Conservation (phyloP, 2,113 vertebrate species). For the Sakesphorus luctuosus region DNA sequence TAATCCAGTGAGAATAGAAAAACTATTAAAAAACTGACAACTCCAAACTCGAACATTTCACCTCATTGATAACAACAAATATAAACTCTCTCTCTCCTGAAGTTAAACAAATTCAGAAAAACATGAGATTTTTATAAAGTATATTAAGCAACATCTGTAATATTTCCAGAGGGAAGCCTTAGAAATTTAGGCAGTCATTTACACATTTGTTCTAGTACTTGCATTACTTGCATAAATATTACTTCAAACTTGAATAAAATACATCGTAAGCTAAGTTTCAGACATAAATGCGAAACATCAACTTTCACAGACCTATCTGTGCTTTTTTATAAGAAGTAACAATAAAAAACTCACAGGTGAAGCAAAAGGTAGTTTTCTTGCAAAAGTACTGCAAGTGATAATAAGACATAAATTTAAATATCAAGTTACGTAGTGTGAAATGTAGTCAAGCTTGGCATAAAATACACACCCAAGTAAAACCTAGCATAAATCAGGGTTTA, state of each 20-base stretch:
- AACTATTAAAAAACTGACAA: constrained; percentile 7
- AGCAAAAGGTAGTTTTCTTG: neutral
- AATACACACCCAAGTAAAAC: neutral
- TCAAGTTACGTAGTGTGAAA: neutral
- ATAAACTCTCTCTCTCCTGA: neutral
- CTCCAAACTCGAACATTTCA: constrained; percentile 15
- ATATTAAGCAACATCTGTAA: neutral
- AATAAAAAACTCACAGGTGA: neutral
- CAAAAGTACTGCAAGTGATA: neutral
- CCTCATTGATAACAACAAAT: neutral
- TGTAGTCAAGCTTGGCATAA: neutral
- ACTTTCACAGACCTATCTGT: neutral
- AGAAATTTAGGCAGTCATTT: constrained; percentile 28
- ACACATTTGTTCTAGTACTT: neutral
- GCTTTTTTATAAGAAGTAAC: neutral
- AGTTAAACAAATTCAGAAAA: constrained; percentile 42
- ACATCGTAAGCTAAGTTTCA: neutral
- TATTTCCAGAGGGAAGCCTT: constrained; percentile 1
- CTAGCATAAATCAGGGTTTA: neutral
- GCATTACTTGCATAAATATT: neutral
- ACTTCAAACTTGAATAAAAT: neutral
- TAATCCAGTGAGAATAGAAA: constrained; percentile 25
- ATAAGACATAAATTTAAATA: neutral
- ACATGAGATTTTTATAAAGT: neutral
- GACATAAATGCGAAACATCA: neutral